phyloP scores from a whole-genome alignment of 2,888 invertebrate species.

The Drosophila crucigera region DNA sequence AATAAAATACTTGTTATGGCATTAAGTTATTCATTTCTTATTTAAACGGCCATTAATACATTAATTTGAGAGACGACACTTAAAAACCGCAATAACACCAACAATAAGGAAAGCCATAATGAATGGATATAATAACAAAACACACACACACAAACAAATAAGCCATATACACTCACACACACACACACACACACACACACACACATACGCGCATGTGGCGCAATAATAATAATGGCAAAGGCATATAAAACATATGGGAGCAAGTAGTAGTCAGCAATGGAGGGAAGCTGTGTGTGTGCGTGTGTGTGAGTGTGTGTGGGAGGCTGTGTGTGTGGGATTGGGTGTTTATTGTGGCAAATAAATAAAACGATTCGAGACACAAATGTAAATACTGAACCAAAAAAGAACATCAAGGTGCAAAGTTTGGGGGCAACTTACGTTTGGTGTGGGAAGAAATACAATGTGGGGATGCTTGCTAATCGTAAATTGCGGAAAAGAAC shows the following conservation, averaged over 20 bases:
- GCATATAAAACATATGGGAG: constrained; percentile 64
- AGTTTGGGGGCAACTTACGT: constrained; percentile 29
- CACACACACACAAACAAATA: constrained; percentile 39
- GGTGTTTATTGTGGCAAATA: constrained; percentile 54
- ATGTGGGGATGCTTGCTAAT: constrained; percentile 41
- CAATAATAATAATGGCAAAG: constrained; percentile 62
- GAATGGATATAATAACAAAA: constrained; percentile 42
- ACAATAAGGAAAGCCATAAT: constrained; percentile 49
- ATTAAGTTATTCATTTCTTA: constrained; percentile 57
- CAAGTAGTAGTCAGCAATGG: neutral
- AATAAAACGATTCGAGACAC: constrained; percentile 73
- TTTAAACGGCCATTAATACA: constrained; percentile 68
- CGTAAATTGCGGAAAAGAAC: constrained; percentile 65
- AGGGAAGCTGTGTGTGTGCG: neutral
- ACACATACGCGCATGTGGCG: constrained; percentile 22
- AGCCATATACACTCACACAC: constrained; percentile 24
- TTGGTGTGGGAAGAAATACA: neutral
- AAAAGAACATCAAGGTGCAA: constrained; percentile 56
- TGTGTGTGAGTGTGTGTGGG: neutral
- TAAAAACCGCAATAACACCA: constrained; percentile 60
- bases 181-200: constrained; percentile 4
- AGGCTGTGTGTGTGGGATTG: constrained; percentile 6
- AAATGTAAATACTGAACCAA: constrained; percentile 59
- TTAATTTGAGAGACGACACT: constrained; percentile 65
- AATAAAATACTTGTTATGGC: constrained; percentile 24